phyloP scores from a whole-genome alignment of 2,888 invertebrate species.

The Phalera bucephala region DNA sequence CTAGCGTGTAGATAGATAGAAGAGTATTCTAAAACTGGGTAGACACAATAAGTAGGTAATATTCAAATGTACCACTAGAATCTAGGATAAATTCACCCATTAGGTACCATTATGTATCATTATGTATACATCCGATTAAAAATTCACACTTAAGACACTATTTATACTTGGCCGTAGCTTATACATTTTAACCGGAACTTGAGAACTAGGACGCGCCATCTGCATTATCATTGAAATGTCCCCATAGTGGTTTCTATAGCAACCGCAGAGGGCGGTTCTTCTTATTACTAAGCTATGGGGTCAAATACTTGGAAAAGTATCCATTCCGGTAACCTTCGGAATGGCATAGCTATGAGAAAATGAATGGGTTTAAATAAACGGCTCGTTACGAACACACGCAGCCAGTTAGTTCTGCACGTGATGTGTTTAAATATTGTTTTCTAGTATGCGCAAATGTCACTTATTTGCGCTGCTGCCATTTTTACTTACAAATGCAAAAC shows the following conservation, averaged over 20 bases:
- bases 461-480: no score
- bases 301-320: slow-evolving; percentile 31
- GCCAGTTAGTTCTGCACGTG: background rate
- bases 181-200: slow-evolving; percentile 47
- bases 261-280: slow-evolving; percentile 48
- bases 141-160: no score
- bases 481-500: no score
- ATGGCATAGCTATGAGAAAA: background rate
- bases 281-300: slow-evolving; percentile 37
- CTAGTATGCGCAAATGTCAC: no score
- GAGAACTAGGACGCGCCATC: slow-evolving; percentile 40
- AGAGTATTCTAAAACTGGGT: no score
- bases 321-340: slow-evolving; percentile 14
- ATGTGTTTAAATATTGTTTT: background rate
- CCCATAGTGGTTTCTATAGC: slow-evolving; percentile 48
- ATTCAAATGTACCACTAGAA: no score
- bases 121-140: no score
- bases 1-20: no score
- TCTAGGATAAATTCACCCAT: no score
- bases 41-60: no score
- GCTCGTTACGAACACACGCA: background rate
- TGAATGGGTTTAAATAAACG: background rate
- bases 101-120: no score
- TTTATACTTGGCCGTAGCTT: slow-evolving; percentile 7
- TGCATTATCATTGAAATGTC: slow-evolving; percentile 34